A percentile compares a stretch with the other conserved stretches of the same genome.
phyloP scores from a whole-genome alignment of 2,113 vertebrate species.

The Tupaia chinensis region DNA sequence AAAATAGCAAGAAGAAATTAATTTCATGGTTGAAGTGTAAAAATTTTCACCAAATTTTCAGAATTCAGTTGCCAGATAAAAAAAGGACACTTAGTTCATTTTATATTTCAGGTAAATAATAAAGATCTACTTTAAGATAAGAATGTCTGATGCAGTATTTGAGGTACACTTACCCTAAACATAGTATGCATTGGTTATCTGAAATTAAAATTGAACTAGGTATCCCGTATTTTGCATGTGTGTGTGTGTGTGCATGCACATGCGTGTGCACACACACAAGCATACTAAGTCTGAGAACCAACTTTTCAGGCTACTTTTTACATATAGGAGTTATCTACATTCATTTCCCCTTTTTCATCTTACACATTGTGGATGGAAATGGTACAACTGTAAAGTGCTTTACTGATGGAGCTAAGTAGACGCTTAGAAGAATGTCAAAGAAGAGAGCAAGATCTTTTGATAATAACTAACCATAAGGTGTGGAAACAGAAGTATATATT shows the following conservation, averaged over 20 bases:
- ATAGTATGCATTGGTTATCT: neutral
- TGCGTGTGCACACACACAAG: too few relatives aligned
- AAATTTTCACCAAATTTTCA: neutral
- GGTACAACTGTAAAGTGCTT: neutral
- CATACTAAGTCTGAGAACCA: neutral
- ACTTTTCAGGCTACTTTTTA: neutral
- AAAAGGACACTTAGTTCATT: neutral
- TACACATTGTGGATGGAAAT: neutral
- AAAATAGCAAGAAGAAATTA: conserved; percentile 37
- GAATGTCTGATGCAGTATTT: neutral
- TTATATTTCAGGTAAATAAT: neutral
- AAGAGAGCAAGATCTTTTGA: neutral
- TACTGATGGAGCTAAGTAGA: neutral
- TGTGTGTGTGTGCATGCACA: neutral
- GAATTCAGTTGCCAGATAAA: neutral
- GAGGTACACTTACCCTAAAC: neutral
- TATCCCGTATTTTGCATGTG: neutral
- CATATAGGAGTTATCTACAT: neutral
- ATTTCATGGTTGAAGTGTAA: neutral
- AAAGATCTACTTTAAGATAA: neutral
- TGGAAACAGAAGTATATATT: neutral
- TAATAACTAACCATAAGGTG: neutral
- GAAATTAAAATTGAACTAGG: conserved; percentile 24
- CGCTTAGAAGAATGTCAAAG: neutral
- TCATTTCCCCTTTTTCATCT: neutral